Evolutionary conservation across 2,797 vertebrate genomes (phyloP), one percentile per base, ranked within the genome.

Genomic region (Platalea minor): DNA sequence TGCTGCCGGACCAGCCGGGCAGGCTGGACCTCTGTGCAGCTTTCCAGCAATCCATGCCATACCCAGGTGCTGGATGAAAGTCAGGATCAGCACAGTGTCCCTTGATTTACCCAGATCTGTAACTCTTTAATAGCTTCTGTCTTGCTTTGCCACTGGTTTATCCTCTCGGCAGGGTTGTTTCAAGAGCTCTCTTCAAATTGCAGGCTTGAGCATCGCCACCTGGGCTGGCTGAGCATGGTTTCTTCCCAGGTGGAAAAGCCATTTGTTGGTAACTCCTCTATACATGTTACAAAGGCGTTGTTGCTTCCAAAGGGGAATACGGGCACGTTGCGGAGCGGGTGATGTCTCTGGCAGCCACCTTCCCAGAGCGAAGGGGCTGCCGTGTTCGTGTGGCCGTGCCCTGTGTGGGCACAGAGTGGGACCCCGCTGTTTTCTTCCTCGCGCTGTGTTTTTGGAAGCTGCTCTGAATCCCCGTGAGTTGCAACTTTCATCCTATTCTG

Each of bases 281-380:
- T 39, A 17, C 4, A 1, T 8, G 33, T 35, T 46, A 33, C 24
- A 60, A 41, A 61, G 43, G 15, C 0, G 1, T 1, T 29, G 53
- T 20, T 75, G 23, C 59, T 76, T 73, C 69, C 57, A 35, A 35
- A 24, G 19, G n/a, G 37, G 48, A 45, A 11, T 41, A 17, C 1
- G 26, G 65, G 60, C 68, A 64, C 0, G 0, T 37, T 2, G 5
- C 6, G 25, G 79, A 54, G 82, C 2, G 11, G 35, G 24, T 26
- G 45, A 21, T n/a, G 45, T 33, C 60, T 53, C 17, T 8, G 20
- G 37, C 53, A 37, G 54, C 19, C 26, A 5, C 46, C 7, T 9
- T 57, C 17, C 43, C 31, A 28, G 64, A 37, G 70, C n/a, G 57
- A 65, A 72, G 41, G 61, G 35, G 72, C n/a, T 68, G 31, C 51